phyloP scores from a whole-genome alignment of 2,888 invertebrate genomes.

The Timandra comae region DNA sequence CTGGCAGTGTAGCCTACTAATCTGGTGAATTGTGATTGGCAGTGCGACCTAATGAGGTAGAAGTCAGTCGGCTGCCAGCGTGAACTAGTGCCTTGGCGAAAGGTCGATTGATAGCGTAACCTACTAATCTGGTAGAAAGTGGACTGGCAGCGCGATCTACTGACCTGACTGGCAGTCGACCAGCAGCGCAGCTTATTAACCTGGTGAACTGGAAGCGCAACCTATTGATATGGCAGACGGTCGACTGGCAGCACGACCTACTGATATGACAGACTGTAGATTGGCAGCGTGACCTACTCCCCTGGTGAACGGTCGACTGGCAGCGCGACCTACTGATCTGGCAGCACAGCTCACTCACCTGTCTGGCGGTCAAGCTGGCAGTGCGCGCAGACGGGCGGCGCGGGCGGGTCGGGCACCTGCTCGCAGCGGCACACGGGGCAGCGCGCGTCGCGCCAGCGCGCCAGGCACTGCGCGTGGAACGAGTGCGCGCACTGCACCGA shows the following conservation, averaged over 20 bases:
- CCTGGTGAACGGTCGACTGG: too few relatives aligned
- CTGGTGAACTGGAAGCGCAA: too few relatives aligned
- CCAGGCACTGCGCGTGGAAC: constrained; percentile 96
- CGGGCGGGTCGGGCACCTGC: constrained; percentile 88
- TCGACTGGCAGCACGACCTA: too few relatives aligned
- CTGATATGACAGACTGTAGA: too few relatives aligned
- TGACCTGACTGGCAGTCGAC: not conserved
- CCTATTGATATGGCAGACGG: too few relatives aligned
- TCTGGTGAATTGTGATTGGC: too few relatives aligned
- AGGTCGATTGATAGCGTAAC: too few relatives aligned
- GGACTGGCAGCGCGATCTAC: not conserved
- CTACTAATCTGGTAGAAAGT: too few relatives aligned
- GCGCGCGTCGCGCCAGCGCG: constrained; percentile 97
- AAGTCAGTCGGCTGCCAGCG: too few relatives aligned
- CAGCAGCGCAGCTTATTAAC: constrained; percentile 2
- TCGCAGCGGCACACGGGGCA: constrained; percentile 98
- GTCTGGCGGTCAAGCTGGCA: constrained; percentile 20
- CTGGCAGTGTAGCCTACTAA: constrained; percentile 2
- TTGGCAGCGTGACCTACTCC: too few relatives aligned
- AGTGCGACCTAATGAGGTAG: too few relatives aligned
- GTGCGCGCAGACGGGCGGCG: constrained; percentile 80
- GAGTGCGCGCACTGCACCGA: constrained; percentile 99
- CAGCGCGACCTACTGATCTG: not conserved
- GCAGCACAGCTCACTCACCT: constrained; percentile 4
- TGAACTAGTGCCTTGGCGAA: too few relatives aligned